Conservation (phyloP, 2,113 vertebrate genomes). For the Willisornis vidua region DNA sequence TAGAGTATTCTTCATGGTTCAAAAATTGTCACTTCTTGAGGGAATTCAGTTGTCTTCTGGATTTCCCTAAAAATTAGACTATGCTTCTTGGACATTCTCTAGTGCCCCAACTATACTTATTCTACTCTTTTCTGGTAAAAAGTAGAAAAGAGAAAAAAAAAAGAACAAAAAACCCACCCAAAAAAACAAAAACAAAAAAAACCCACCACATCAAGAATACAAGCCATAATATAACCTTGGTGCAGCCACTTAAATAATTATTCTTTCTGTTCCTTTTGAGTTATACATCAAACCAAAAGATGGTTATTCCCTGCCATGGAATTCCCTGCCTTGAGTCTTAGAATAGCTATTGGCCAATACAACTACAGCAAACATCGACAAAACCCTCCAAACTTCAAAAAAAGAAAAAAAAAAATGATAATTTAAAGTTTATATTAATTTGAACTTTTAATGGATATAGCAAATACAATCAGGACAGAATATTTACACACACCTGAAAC, state of each 20-base stretch:
- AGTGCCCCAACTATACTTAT: neutral
- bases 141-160: accelerated
- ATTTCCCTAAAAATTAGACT: neutral
- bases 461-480: neutral
- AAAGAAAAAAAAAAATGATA: neutral
- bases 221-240: neutral
- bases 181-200: neutral
- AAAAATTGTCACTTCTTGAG: neutral
- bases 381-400: neutral
- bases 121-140: neutral
- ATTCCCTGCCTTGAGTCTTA: neutral
- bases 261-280: neutral
- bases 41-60: neutral
- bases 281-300: neutral
- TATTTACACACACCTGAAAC: neutral
- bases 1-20: neutral
- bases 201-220: neutral
- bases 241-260: neutral
- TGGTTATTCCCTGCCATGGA: neutral
- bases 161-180: neutral
- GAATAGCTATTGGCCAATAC: neutral
- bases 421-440: neutral
- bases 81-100: neutral
- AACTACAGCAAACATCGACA: neutral
- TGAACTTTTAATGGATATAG: neutral